These are phyloP conservation scores for Misgurnus mizolepis DNA, from an alignment of 2,113 vertebrate species.

Conservation along the genomic window DNA sequence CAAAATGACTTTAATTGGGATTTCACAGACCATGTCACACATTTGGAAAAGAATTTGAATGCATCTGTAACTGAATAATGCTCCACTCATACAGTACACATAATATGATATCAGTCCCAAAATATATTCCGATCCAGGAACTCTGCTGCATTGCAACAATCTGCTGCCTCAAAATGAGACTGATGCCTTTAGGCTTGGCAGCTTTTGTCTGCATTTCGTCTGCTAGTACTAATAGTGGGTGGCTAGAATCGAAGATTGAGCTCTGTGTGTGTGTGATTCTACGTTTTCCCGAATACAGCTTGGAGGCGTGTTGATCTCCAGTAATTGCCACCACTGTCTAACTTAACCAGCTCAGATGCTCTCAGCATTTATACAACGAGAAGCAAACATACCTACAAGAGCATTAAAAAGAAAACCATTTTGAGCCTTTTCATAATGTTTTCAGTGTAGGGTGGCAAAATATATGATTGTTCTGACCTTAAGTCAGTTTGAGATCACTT, in stretches of 20 bases:
- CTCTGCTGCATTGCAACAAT: background rate
- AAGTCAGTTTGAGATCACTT: background rate
- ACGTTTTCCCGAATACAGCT: constrained; percentile 33
- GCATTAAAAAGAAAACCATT: background rate
- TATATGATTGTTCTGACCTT: background rate
- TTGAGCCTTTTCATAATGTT: background rate
- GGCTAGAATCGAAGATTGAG: constrained; percentile 10
- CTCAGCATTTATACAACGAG: constrained; percentile 36
- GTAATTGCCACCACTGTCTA: constrained; percentile 59
- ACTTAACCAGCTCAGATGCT: constrained; percentile 50
- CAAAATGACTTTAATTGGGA: too few species aligned
- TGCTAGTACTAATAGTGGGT: background rate
- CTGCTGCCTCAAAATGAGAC: background rate
- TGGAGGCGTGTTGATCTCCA: constrained; percentile 52
- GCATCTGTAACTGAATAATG: too few species aligned
- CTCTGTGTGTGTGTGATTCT: constrained; percentile 3
- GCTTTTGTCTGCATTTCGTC: constrained; percentile 4
- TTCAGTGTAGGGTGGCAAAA: background rate
- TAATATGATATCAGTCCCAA: background rate
- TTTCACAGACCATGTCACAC: too few species aligned
- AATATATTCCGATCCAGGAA: background rate
- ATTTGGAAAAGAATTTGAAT: background rate
- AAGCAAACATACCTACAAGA: constrained; percentile 5
- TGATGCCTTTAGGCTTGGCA: background rate
- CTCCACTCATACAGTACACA: background rate